These are phyloP conservation scores for Tringa solitaria DNA, from an alignment of 2,113 vertebrate genomes.

Conservation along the genomic window DNA sequence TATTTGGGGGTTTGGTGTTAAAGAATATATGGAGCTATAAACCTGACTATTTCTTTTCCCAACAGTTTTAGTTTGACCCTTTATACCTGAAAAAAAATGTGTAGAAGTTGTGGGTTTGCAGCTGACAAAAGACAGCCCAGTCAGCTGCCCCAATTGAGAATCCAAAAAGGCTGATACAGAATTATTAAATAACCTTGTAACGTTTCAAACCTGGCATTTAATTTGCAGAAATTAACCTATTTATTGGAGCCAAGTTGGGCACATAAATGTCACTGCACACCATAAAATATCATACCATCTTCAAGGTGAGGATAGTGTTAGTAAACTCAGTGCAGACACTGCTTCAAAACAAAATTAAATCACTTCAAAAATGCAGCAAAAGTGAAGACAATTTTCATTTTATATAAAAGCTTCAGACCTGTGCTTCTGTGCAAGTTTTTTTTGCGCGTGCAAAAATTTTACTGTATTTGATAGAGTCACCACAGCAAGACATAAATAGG, in stretches of 20 bases:
- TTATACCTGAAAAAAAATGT: neutral
- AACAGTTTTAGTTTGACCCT: neutral
- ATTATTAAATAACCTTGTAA: slow-evolving; percentile 10
- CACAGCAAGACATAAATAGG: neutral
- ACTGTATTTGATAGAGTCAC: neutral
- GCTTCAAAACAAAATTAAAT: neutral
- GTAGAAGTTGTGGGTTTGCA: neutral
- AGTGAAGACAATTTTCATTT: neutral
- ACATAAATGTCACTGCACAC: slow-evolving; percentile 62
- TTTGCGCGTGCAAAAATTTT: neutral
- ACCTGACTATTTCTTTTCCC: neutral
- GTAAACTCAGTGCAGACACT: neutral
- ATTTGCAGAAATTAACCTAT: slow-evolving; percentile 62
- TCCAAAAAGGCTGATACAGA: neutral
- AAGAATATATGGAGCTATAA: neutral
- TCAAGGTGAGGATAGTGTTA: slow-evolving; percentile 9
- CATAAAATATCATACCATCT: slow-evolving; percentile 47
- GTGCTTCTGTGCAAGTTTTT: neutral
- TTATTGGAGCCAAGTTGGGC: slow-evolving; percentile 48
- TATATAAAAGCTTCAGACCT: neutral
- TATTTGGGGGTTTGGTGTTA: neutral
- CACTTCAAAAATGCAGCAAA: neutral
- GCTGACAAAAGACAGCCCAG: neutral
- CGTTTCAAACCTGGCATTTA: slow-evolving; percentile 61
- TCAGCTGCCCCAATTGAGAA: neutral